These are phyloP conservation scores for Enteromius unitaeniatus DNA, from an alignment of 2,797 vertebrate genomes.

Conservation along the genomic window DNA sequence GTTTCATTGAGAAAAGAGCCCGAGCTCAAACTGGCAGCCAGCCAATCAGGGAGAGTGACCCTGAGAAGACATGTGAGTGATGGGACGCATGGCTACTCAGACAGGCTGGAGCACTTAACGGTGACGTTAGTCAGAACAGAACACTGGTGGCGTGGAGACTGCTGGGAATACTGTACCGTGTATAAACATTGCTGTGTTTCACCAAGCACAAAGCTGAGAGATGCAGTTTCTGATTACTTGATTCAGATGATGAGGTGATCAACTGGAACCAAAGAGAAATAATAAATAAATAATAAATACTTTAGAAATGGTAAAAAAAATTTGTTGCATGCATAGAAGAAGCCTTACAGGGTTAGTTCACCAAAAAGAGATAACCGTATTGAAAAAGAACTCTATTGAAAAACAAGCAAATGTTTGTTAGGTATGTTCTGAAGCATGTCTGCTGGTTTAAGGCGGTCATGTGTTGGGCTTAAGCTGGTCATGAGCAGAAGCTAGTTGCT, in stretches of 20 bases:
- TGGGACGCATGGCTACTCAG: slow-evolving; percentile 48
- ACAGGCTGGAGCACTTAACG: slow-evolving; percentile 32
- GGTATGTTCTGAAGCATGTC: background rate
- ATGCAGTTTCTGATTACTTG: background rate
- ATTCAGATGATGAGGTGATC: slow-evolving; percentile 1
- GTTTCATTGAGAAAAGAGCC: slow-evolving; percentile 77
- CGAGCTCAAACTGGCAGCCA: slow-evolving; percentile 66
- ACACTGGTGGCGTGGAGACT: slow-evolving; percentile 13
- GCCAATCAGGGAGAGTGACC: slow-evolving; percentile 68
- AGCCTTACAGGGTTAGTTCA: background rate
- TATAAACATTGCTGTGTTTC: slow-evolving; percentile 2
- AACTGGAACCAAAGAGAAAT: background rate
- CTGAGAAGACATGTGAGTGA: slow-evolving; percentile 59
- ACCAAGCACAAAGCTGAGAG: background rate
- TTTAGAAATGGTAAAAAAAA: background rate
- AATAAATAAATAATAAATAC: background rate
- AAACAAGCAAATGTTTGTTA: background rate
- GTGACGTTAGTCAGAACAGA: slow-evolving; percentile 23
- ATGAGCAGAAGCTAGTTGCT: too few species aligned
- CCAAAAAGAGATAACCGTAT: background rate
- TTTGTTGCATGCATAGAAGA: background rate
- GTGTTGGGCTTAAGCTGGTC: too few species aligned
- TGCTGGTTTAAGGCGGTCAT: too few species aligned
- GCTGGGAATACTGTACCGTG: slow-evolving; percentile 22
- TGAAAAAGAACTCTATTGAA: background rate